Base-by-base conservation (phyloP, 1,140 invertebrate genomes). In the Hyles euphorbiae region DNA sequence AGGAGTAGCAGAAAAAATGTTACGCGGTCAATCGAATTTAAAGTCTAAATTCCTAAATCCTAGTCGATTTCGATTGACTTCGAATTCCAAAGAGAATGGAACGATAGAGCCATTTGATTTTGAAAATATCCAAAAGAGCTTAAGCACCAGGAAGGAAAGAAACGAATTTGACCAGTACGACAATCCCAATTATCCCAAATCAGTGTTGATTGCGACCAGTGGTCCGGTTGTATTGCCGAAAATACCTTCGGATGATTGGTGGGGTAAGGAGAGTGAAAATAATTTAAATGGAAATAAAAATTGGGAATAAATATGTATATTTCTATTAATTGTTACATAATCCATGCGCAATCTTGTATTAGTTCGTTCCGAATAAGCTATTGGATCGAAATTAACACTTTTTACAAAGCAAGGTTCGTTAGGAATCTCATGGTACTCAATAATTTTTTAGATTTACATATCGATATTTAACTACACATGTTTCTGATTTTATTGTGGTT, bases 161-260 rank as follows among this genome's bases (percentile, higher is more conserved):
- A 69, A 51, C 8, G 72, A 71, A 45, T 78, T 78, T 47, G 78
- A 81, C 53, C 71, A 78, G 32, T 75, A 78, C 34, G 58, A 69
- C 9, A 74, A 71, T 46, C 51, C 22, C 0, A 65, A 63, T 9
- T 68, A 71, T 53, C 56, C 60, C 0, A 72, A 58, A 57, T 34
- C 47, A 2, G 50, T 61, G 0, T 55, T 68, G 1, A 12, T 71
- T 1, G 68, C 68, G 0, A 72, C 66, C 0, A 72, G 67, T 44
- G 69, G 70, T 1, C 49, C 58, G 1, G 51, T 72, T 2, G 50
- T 34, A 3, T 53, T 72, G n/a, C 53, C 61, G 1, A 63, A 58
- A 58, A 3, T 58, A 3, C 52, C 67, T 43, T 45, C 33, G 0
- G 36, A 60, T 1, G 47, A 48, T 12, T 60, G 58, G 58, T 60